A percentile compares a stretch with the other conserved stretches of the same genome.
phyloP scores from a whole-genome alignment of 2,888 invertebrate genomes.

The Geotrupes spiniger region DNA sequence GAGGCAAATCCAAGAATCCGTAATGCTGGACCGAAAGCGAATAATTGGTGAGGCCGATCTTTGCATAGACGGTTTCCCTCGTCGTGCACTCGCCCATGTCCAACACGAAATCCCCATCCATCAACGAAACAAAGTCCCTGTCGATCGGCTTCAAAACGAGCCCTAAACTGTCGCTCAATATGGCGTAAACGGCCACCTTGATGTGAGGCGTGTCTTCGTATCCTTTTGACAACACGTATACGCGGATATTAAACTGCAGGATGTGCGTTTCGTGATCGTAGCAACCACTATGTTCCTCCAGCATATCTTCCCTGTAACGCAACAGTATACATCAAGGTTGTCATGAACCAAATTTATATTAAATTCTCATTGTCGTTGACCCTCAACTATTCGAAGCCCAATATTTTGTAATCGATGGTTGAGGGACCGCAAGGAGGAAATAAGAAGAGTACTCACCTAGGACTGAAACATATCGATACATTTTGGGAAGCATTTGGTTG shows the following conservation, averaged over 20 bases:
- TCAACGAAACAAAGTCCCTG: constrained; percentile 6
- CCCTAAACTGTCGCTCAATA: constrained; percentile 28
- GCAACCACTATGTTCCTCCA: constrained; percentile 16
- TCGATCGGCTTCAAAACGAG: constrained; percentile 20
- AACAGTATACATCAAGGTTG: not conserved
- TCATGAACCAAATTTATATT: not conserved
- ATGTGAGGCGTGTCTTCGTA: constrained; percentile 28
- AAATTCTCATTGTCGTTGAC: not conserved
- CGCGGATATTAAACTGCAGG: constrained; percentile 29
- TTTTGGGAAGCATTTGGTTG: constrained; percentile 8
- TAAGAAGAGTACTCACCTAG: constrained; percentile 26
- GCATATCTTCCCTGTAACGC: constrained; percentile 20
- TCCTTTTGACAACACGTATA: constrained; percentile 26
- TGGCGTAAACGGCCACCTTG: constrained; percentile 30
- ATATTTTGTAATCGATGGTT: not conserved
- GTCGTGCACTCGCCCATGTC: constrained; percentile 33
- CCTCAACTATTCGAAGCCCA: not conserved
- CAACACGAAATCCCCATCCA: constrained; percentile 22
- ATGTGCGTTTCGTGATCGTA: constrained; percentile 26
- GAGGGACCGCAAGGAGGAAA: no score
- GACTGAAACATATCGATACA: constrained; percentile 28
- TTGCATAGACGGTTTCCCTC: constrained; percentile 29
- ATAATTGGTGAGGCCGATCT: constrained; percentile 30
- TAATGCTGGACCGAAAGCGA: constrained; percentile 31
- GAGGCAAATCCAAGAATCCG: constrained; percentile 34